Conservation (phyloP, 2,888 invertebrate species). For the Zygaena filipendulae region DNA sequence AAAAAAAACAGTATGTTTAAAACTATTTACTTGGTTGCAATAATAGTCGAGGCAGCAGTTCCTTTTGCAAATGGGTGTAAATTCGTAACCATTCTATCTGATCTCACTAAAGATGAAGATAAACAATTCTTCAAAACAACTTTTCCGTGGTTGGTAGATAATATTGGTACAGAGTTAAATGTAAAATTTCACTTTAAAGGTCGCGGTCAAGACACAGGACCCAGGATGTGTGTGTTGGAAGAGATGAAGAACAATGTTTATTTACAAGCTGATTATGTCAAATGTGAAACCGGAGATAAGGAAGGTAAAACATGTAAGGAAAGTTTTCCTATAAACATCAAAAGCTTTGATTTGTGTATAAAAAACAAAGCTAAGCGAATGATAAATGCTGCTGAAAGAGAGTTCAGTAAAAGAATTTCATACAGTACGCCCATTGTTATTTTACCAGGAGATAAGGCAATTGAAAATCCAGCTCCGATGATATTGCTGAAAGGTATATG, state of each 20-base stretch:
- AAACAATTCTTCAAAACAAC: constrained; percentile 20
- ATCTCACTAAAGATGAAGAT: constrained; percentile 20
- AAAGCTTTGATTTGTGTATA: constrained; percentile 13
- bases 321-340: constrained; percentile 11
- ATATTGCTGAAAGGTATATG: constrained; percentile 16
- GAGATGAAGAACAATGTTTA: constrained; percentile 15
- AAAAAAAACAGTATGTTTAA: no score
- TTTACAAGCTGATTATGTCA: constrained; percentile 18
- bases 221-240: constrained; percentile 20
- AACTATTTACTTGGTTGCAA: no score
- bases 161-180: constrained; percentile 19
- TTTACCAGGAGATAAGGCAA: constrained; percentile 11
- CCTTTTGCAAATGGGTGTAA: no score
- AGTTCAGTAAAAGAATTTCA: constrained; percentile 14
- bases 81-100: constrained; percentile 21
- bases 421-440: constrained; percentile 15
- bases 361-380: constrained; percentile 10
- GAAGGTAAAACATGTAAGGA: constrained; percentile 11
- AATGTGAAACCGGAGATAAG: constrained; percentile 14
- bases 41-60: constrained; percentile 19
- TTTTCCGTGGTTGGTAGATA: constrained; percentile 24
- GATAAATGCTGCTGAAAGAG: constrained; percentile 10
- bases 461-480: constrained; percentile 10
- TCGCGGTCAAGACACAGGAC: constrained; percentile 16
- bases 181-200: constrained; percentile 22